Evolutionary conservation across 1,140 invertebrate genomes (phyloP).

Genomic region (Phortica variegata): DNA sequence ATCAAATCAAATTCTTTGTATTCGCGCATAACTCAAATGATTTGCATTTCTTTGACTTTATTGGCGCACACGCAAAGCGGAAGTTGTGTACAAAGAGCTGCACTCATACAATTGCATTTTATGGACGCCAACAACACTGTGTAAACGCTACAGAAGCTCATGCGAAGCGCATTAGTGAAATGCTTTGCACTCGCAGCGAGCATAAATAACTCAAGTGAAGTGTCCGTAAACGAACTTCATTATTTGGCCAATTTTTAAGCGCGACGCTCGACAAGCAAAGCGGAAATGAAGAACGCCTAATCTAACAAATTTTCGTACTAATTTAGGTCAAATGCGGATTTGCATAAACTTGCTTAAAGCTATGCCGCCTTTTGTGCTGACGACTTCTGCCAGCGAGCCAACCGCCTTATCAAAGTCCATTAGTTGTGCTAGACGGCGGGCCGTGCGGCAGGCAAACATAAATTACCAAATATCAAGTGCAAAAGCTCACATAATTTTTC

Average conservation of each 20-base stretch:
- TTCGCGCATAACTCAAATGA: no score
- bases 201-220: slow-evolving; percentile 15
- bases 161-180: not conserved
- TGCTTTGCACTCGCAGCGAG: slow-evolving; percentile 21
- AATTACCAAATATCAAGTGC: no score
- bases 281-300: slow-evolving; percentile 47
- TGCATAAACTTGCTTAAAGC: slow-evolving; percentile 39
- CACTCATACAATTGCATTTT: slow-evolving; percentile 31
- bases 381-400: slow-evolving; percentile 26
- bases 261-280: slow-evolving; percentile 8
- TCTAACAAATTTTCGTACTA: slow-evolving; percentile 53
- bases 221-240: not conserved
- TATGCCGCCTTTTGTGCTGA: slow-evolving; percentile 19
- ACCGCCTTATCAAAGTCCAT: slow-evolving; percentile 47
- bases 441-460: slow-evolving; percentile 17
- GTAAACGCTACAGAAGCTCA: not conserved
- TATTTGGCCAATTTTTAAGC: slow-evolving; percentile 5
- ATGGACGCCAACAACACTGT: not conserved
- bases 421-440: slow-evolving; percentile 28
- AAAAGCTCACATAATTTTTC: no score
- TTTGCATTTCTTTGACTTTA: slow-evolving; percentile 41
- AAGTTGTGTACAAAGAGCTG: slow-evolving; percentile 55
- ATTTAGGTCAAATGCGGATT: slow-evolving; percentile 52
- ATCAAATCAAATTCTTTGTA: no score
- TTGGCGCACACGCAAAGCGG: slow-evolving; percentile 44